Evolutionary conservation across 2,888 invertebrate species (phyloP).

Genomic region (Andrena haemorrhoa): DNA sequence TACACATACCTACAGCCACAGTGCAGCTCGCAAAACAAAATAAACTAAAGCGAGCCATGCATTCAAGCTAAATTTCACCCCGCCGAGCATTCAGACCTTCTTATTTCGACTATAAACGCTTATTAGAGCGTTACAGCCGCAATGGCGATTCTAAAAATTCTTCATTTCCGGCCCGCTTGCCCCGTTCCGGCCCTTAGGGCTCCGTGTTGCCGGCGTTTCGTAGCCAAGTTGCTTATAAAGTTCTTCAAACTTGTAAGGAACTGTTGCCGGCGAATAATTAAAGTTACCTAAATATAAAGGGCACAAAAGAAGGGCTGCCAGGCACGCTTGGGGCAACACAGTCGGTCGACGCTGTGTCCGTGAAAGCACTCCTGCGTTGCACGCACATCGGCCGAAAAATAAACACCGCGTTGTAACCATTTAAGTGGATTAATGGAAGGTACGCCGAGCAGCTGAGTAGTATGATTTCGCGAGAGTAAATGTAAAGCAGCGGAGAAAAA

Average conservation of each 20-base stretch:
- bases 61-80: not conserved
- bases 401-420: constrained; percentile 35
- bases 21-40: not conserved
- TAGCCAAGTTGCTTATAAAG: constrained; percentile 72
- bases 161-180: constrained; percentile 57
- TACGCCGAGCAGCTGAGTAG: not conserved
- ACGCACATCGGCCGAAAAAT: constrained; percentile 9
- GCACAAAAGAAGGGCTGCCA: constrained; percentile 64
- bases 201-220: constrained; percentile 64
- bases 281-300: constrained; percentile 73
- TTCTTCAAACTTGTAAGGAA: constrained; percentile 73
- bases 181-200: constrained; percentile 58
- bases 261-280: constrained; percentile 73
- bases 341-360: constrained; percentile 43
- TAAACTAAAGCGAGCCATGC: not conserved
- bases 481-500: not conserved
- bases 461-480: not conserved
- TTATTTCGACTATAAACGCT: constrained; percentile 43
- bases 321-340: constrained; percentile 61
- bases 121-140: constrained; percentile 47
- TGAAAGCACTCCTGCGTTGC: constrained; percentile 25
- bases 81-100: not conserved
- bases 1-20: not conserved
- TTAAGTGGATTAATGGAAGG: constrained; percentile 1
- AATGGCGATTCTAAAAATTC: constrained; percentile 62